Evolutionary conservation across 2,797 vertebrate species (phyloP), one percentile per base, ranked within the genome.

Genomic region (Tolypeutes matacus): DNA sequence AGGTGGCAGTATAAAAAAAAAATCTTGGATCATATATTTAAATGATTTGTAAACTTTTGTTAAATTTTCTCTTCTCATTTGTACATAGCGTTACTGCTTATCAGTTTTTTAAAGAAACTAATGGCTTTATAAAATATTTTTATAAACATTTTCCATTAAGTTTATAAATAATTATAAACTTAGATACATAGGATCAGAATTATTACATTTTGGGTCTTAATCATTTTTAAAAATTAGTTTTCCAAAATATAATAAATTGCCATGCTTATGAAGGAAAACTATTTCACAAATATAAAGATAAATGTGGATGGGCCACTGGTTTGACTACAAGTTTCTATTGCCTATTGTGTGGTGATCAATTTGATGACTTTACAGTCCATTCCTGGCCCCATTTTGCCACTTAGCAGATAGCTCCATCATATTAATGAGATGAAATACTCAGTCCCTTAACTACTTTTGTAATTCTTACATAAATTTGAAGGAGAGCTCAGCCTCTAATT

Each of bases 81-180:
- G 29, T 20, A 86, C 34, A 29, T 36, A 80, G 23, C 62, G 56
- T 86, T 77, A 72, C 39, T 92, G 51, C 34, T 65, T 81, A 51
- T 2, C 15, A 56, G 4, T 46, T 90, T 91, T 73, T 77, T 36
- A 3, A 46, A 72, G 64, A 65, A 89, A 56, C 93, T 17, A 53
- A 8, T 67, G 27, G 18, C 67, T 80, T 62, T 76, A 70, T 83
- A 86, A 67, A 18, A 83, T 56, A 92, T 94, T 82, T 90, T 76
- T 53, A 29, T 94, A n/a, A 90, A 91, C 3, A 7, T 70, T 91
- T 96, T 87, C 51, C 15, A 25, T 65, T 88, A 75, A 80, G 67
- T 81, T 70, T 91, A 72, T 51, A 92, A 69, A 46, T 9, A 46
- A 46, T 46, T 46, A 46, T 46, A 46, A 46, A 46, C 42, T 46